phyloP scores from a whole-genome alignment of 1,140 invertebrate species.

The Ctenoplectra terminalis region DNA sequence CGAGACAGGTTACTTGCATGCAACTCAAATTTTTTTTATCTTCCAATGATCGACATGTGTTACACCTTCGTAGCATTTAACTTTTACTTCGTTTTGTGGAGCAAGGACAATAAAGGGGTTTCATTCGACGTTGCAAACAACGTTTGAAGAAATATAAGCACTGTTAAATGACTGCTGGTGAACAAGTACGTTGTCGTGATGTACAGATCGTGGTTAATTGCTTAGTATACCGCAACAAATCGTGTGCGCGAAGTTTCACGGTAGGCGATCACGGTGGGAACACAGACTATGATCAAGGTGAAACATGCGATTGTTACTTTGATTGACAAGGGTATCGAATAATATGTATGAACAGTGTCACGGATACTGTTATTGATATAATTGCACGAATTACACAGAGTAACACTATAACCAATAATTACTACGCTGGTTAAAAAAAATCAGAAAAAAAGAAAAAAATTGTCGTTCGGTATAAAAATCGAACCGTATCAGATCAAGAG shows the following conservation, averaged over 20 bases:
- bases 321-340: conserved; percentile 31
- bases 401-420: neutral
- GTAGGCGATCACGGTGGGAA: neutral
- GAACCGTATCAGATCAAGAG: neutral
- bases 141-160: neutral
- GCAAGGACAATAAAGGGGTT: conserved; percentile 17
- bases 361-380: neutral
- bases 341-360: neutral
- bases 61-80: neutral
- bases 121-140: neutral
- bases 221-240: conserved; percentile 7
- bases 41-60: neutral
- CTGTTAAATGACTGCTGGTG: neutral
- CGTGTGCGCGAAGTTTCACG: conserved; percentile 2
- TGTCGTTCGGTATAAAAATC: no score
- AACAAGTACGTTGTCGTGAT: neutral
- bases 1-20: neutral
- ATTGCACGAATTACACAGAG: neutral
- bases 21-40: neutral
- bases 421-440: neutral
- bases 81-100: neutral
- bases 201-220: conserved; percentile 21
- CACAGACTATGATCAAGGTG: neutral
- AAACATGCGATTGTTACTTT: neutral
- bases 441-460: conserved; percentile 11